Evolutionary conservation across 2,888 invertebrate genomes (phyloP), one percentile per base, ranked within the genome.

Genomic region (Sinotaia quadrata): DNA sequence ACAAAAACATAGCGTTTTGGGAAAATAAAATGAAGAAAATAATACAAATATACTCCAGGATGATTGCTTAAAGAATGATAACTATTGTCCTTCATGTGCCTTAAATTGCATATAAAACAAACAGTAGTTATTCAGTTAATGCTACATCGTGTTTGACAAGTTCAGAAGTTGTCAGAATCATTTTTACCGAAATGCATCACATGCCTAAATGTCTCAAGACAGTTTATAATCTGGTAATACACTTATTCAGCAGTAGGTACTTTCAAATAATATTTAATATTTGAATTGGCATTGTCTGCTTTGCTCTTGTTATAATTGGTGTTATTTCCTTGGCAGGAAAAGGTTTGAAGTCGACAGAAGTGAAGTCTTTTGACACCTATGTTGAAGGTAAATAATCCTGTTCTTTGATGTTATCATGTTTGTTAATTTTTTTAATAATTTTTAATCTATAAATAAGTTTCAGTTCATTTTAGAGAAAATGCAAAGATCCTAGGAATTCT

Each of bases 341-440:
- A 54, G 82, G 82, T n/a, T 60, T 78, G 41, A 72, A 78, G 47
- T 77, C 86, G 4, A 78, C 77, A 59, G 80, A 78, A 21, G 74
- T 76, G n/a, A 78, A 81, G 58, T 72, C 74, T 21, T 87, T 85
- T 80, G 87, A 87, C 72, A 86, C 87, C 5, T 87, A 87, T 73
- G 34, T 77, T 27, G 84, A 85, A 69, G 87, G 86, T 87, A 75
- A 73, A 81, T 49, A 33, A n/a, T 33, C 44, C 33, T 21, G n/a
- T 36, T 24, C 10, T 33, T 49, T 34, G n/a, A 24, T 4, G n/a
- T 27, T 7, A 15, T 37, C 31, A 15, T 54, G 57, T 57, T 18
- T 12, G 10, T 12, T 8, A 41, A 8, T 12, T 41, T 41, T 18
- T 12, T 41, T n/a, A n/a, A n/a, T n/a, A n/a, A n/a, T n/a, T n/a